A percentile compares a stretch with the other conserved stretches of the same genome.
These are phyloP conservation scores for Dioctria rufipes DNA, from an alignment of 2,888 invertebrate species.

Conservation along the genomic window DNA sequence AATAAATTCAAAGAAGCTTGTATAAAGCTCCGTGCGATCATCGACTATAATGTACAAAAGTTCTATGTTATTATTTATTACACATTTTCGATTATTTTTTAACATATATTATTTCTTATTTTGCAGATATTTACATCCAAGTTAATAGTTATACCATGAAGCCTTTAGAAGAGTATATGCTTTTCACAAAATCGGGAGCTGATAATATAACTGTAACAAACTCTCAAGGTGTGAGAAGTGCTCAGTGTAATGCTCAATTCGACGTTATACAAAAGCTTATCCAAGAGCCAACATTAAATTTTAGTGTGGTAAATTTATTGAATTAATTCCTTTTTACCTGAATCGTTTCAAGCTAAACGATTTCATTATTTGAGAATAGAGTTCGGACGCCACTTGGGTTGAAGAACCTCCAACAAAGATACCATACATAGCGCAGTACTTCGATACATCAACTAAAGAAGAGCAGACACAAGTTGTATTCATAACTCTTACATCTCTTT, in stretches of 20 bases:
- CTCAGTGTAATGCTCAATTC: constrained; percentile 87
- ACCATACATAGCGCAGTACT: constrained; percentile 82
- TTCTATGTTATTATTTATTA: no score
- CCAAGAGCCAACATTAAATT: constrained; percentile 75
- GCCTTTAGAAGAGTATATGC: constrained; percentile 92
- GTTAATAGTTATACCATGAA: constrained; percentile 88
- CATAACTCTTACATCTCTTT: constrained; percentile 82
- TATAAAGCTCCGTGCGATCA: no score
- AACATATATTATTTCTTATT: background rate
- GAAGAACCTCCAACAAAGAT: constrained; percentile 86
- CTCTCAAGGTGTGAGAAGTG: constrained; percentile 87
- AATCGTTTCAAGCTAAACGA: constrained; percentile 27
- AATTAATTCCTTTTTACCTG: background rate
- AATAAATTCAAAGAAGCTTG: no score
- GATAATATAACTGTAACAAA: constrained; percentile 91
- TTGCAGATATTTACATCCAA: constrained; percentile 86
- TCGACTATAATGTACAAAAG: no score
- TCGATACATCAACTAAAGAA: constrained; percentile 82
- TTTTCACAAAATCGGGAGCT: constrained; percentile 87
- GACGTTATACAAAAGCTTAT: constrained; percentile 76
- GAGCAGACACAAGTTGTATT: constrained; percentile 87
- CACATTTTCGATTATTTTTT: no score
- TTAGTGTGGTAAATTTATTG: constrained; percentile 73
- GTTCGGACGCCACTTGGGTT: constrained; percentile 85
- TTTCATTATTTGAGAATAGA: constrained; percentile 71